phyloP scores from a whole-genome alignment of 2,797 vertebrate genomes.

The Enteromius viviparus region DNA sequence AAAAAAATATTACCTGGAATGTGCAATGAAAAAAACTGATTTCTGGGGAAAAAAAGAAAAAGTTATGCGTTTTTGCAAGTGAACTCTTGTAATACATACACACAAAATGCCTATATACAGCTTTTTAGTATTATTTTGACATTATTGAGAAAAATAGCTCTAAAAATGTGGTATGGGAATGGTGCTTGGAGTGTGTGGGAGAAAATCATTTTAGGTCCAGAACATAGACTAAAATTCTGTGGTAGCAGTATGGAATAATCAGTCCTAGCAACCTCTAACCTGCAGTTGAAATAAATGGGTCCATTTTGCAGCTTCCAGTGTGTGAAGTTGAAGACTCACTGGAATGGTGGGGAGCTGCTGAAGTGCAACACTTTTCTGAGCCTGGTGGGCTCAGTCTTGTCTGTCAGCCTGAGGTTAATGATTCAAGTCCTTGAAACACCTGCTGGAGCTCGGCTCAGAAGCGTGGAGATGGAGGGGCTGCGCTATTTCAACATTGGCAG shows the following conservation, averaged over 20 bases:
- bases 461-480: slow-evolving; percentile 1
- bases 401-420: slow-evolving; percentile 41
- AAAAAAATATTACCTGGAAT: too few relatives aligned
- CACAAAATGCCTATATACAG: background rate
- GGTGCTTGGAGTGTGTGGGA: background rate
- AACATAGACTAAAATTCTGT: background rate
- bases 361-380: slow-evolving; percentile 21
- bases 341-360: slow-evolving; percentile 26
- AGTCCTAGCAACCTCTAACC: background rate
- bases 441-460: slow-evolving; percentile 31
- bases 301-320: slow-evolving; percentile 19
- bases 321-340: slow-evolving; percentile 41
- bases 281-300: slow-evolving; percentile 19
- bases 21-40: too few relatives aligned
- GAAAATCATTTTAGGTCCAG: background rate
- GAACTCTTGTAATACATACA: background rate
- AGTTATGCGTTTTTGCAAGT: too few relatives aligned
- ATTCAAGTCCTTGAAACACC: slow-evolving; percentile 39
- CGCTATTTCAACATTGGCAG: slow-evolving; percentile 21
- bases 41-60: too few relatives aligned
- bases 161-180: background rate
- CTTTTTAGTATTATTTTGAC: background rate
- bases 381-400: slow-evolving; percentile 24
- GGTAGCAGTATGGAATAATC: background rate
- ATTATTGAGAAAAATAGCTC: background rate